Conservation (phyloP, 2,888 invertebrate species). For the Pachliopta kotzebuea region DNA sequence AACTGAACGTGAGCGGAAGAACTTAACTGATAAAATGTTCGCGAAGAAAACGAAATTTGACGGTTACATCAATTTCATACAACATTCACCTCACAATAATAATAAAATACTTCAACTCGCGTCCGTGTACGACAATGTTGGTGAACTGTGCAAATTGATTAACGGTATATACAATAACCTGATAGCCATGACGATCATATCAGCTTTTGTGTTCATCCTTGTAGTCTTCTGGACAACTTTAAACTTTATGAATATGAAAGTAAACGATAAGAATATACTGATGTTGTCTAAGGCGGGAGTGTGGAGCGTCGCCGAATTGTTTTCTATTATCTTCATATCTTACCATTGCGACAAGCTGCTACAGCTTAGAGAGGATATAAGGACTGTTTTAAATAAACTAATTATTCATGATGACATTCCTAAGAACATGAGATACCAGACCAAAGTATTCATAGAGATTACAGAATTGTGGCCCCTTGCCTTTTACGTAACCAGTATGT, state of each 20-base stretch:
- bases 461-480: conserved; percentile 55
- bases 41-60: conserved; percentile 31
- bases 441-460: conserved; percentile 59
- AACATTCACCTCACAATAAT: conserved; percentile 41
- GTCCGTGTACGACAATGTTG: conserved; percentile 47
- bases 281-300: conserved; percentile 25
- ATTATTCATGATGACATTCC: conserved; percentile 61
- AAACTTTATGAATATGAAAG: background rate
- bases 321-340: conserved; percentile 47
- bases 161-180: conserved; percentile 54
- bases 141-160: conserved; percentile 44
- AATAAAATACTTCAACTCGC: conserved; percentile 52
- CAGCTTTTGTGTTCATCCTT: conserved; percentile 50
- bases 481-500: conserved; percentile 50
- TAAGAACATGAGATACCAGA: conserved; percentile 51
- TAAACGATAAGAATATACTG: background rate
- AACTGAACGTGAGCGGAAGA: conserved; percentile 36
- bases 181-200: conserved; percentile 54
- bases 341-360: conserved; percentile 51
- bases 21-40: conserved; percentile 19
- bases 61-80: conserved; percentile 44
- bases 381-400: conserved; percentile 53
- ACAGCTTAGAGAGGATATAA: conserved; percentile 47
- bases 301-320: conserved; percentile 47
- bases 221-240: conserved; percentile 51